Percentiles rank a stretch among this genome's conserved stretches.
Conservation (phyloP, 2,113 vertebrate species). For the Craseonycteris thonglongyai region DNA sequence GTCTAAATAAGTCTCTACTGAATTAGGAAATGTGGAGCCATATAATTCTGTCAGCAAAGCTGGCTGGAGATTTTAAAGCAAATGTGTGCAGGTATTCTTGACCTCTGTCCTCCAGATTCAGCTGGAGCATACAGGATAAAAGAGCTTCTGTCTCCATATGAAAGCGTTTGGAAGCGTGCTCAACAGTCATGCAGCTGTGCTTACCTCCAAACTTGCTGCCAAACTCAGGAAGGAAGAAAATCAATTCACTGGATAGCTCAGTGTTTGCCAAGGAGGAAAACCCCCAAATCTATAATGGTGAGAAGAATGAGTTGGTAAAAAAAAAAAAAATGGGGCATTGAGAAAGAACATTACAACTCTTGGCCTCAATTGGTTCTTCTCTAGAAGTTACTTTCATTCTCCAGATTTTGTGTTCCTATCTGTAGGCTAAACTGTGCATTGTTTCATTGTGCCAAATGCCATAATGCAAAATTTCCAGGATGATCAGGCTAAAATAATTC, state of each 20-base stretch:
- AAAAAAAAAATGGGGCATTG: neutral
- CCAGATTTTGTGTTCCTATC: neutral
- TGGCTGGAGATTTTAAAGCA: conserved; percentile 40
- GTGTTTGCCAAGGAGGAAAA: conserved; percentile 50
- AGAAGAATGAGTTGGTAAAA: neutral
- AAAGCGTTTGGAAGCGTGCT: conserved; percentile 63
- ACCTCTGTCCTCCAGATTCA: conserved; percentile 60
- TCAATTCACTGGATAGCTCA: conserved; percentile 64
- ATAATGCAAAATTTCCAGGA: neutral
- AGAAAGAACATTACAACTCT: conserved; percentile 14
- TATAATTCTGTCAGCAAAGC: conserved; percentile 45
- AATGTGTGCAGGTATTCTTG: conserved; percentile 63
- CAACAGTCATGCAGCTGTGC: conserved; percentile 66
- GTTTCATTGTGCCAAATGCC: neutral
- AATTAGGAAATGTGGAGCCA: conserved; percentile 26
- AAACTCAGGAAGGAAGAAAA: conserved; percentile 61
- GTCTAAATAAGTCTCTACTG: conserved; percentile 18
- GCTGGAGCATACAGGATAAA: conserved; percentile 52
- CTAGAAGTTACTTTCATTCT: neutral
- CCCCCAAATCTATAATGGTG: conserved; percentile 20
- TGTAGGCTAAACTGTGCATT: neutral
- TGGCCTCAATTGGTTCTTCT: neutral
- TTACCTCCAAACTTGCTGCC: conserved; percentile 63
- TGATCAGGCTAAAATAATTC: neutral
- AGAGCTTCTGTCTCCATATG: conserved; percentile 55